These are phyloP conservation scores for Hycleus cichorii DNA, from an alignment of 1,140 invertebrate species.

Conservation along the genomic window DNA sequence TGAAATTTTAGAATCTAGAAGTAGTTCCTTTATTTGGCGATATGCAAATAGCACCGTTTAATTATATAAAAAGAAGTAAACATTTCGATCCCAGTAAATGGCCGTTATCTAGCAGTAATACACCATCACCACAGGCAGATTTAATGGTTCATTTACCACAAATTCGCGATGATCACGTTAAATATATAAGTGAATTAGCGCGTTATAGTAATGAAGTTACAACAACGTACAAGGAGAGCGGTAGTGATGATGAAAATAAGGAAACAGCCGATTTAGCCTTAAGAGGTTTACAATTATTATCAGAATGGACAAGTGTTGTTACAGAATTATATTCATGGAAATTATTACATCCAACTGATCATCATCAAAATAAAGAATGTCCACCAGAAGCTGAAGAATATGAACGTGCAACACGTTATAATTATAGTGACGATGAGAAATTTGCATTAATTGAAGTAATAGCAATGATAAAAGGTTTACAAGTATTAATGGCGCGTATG, in stretches of 20 bases:
- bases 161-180: constrained; percentile 94
- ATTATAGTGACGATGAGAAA: constrained; percentile 96
- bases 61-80: constrained; percentile 93
- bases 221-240: constrained; percentile 87
- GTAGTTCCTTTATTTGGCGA: constrained; percentile 98
- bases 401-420: constrained; percentile 96
- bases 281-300: constrained; percentile 85
- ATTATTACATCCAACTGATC: constrained; percentile 94
- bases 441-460: constrained; percentile 98
- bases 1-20: constrained; percentile 65
- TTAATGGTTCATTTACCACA: constrained; percentile 91
- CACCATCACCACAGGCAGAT: constrained; percentile 87
- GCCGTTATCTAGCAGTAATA: constrained; percentile 78
- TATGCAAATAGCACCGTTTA: constrained; percentile 99
- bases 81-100: constrained; percentile 90
- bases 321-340: constrained; percentile 99
- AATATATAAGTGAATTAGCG: constrained; percentile 94
- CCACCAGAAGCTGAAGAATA: constrained; percentile 98
- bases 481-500: constrained; percentile 95
- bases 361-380: constrained; percentile 92
- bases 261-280: constrained; percentile 88
- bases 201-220: constrained; percentile 92
- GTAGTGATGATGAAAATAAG: constrained; percentile 88
- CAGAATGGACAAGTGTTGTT: constrained; percentile 95
- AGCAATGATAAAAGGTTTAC: constrained; percentile 98